A percentile compares a stretch with the other conserved stretches of the same genome.
phyloP scores from a whole-genome alignment of 53 echinoderm and acorn worm species.

The Echinarachnius parma region DNA sequence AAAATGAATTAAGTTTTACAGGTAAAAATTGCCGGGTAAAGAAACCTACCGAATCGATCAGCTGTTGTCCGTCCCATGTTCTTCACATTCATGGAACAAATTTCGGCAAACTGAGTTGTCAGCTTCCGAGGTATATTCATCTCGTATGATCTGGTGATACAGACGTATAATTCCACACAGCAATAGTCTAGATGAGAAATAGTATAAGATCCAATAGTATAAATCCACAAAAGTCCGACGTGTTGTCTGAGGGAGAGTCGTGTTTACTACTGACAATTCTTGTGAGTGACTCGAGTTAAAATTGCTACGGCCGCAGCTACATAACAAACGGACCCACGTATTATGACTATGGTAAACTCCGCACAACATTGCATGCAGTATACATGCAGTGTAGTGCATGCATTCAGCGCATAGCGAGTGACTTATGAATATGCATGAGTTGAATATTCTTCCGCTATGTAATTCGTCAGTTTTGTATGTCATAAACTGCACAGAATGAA shows the following conservation, averaged over 20 bases:
- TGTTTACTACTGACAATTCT: conserved; percentile 45
- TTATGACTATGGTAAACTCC: background rate
- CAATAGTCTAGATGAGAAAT: conserved; percentile 1
- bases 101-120: conserved; percentile 90
- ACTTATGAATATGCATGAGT: conserved; percentile 36
- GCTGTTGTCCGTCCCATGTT: conserved; percentile 71
- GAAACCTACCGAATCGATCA: conserved; percentile 84
- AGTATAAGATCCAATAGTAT: conserved; percentile 38
- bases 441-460: conserved; percentile 22
- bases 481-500: no score
- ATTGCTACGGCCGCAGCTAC: conserved; percentile 42
- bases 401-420: background rate
- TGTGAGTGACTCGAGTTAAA: conserved; percentile 41
- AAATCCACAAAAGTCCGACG: conserved; percentile 11
- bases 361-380: conserved; percentile 27
- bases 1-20: no score
- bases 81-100: conserved; percentile 86
- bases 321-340: background rate
- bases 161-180: no score
- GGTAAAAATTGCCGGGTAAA: no score
- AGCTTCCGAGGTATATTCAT: conserved; percentile 98
- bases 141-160: no score
- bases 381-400: background rate
- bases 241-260: conserved; percentile 15
- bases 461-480: no score